A percentile compares a stretch with the other conserved stretches of the same genome.
Conservation (phyloP, 2,797 vertebrate genomes). For the Cottoperca gobio region DNA sequence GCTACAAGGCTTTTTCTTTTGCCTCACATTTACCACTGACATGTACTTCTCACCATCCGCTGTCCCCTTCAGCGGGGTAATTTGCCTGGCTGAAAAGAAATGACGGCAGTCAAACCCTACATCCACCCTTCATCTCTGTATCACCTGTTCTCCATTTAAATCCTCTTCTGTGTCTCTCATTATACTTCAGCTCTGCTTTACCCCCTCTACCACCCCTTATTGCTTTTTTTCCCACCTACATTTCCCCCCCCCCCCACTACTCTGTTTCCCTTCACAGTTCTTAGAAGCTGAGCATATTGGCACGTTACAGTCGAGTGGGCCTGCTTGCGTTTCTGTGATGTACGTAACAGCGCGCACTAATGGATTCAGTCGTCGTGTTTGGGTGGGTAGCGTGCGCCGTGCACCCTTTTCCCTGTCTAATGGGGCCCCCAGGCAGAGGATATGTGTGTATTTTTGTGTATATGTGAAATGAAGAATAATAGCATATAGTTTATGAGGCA, state of each 20-base stretch:
- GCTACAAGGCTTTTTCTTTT: constrained; percentile 58
- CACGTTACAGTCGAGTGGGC: constrained; percentile 86
- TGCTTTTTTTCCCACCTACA: constrained; percentile 8
- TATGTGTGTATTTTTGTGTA: constrained; percentile 43
- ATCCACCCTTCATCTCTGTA: constrained; percentile 26
- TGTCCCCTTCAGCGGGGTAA: constrained; percentile 30
- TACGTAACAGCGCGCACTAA: constrained; percentile 87
- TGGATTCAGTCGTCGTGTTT: constrained; percentile 87
- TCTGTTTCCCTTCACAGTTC: constrained; percentile 56
- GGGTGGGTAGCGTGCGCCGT: constrained; percentile 70
- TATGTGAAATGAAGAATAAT: constrained; percentile 6
- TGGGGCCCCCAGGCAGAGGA: constrained; percentile 81
- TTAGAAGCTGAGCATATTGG: constrained; percentile 86
- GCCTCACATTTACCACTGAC: constrained; percentile 59
- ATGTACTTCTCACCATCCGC: constrained; percentile 42
- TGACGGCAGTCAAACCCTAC: constrained; percentile 10
- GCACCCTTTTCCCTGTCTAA: constrained; percentile 87
- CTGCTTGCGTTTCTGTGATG: constrained; percentile 80
- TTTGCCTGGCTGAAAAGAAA: constrained; percentile 29
- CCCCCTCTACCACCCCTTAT: constrained; percentile 2
- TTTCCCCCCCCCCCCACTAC: constrained; percentile 30
- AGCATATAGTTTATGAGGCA: constrained; percentile 45
- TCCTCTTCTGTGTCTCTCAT: constrained; percentile 18
- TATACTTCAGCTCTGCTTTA: constrained; percentile 11
- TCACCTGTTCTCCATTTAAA: constrained; percentile 65